Percentiles rank a stretch among this genome's conserved stretches.
phyloP scores from a whole-genome alignment of 1,140 invertebrate genomes.

The Drosophila sproati region DNA sequence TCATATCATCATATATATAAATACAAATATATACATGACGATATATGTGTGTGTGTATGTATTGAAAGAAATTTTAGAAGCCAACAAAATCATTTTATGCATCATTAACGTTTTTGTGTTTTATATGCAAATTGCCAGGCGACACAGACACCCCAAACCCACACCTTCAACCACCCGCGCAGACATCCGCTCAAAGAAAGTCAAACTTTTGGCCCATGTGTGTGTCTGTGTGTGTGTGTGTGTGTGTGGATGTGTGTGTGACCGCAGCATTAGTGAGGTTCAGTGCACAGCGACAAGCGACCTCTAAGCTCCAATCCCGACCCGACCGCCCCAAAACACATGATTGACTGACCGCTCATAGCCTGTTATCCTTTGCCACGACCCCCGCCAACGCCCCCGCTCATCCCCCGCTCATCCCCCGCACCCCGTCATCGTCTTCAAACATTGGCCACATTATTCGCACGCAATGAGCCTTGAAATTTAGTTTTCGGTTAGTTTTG shows the following conservation, averaged over 20 bases:
- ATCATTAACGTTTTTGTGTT: slow-evolving; percentile 83
- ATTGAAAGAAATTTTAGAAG: slow-evolving; percentile 73
- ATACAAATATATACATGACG: background rate
- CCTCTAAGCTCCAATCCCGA: background rate
- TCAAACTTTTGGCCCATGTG: slow-evolving; percentile 64
- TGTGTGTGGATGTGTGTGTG: slow-evolving; percentile 51
- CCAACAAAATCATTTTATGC: slow-evolving; percentile 81
- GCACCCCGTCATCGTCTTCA: slow-evolving; percentile 10
- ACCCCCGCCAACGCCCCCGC: background rate
- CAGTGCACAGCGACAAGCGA: slow-evolving; percentile 61
- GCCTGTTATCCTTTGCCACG: slow-evolving; percentile 6
- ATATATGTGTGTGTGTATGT: background rate
- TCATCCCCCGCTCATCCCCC: background rate
- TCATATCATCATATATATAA: slow-evolving; percentile 5
- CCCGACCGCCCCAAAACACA: background rate
- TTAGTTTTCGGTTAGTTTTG: slow-evolving; percentile 79
- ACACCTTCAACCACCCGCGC: slow-evolving; percentile 8
- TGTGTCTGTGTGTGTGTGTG: slow-evolving; percentile 10
- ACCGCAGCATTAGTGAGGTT: slow-evolving; percentile 78
- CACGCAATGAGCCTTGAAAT: slow-evolving; percentile 82
- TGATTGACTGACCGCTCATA: slow-evolving; percentile 10
- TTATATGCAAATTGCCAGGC: slow-evolving; percentile 72
- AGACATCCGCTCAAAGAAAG: slow-evolving; percentile 74
- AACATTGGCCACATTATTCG: slow-evolving; percentile 80
- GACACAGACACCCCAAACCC: background rate